A percentile compares a stretch with the other conserved stretches of the same genome.
These are phyloP conservation scores for Lydus trimaculatus DNA, from an alignment of 2,888 invertebrate species.

Conservation along the genomic window DNA sequence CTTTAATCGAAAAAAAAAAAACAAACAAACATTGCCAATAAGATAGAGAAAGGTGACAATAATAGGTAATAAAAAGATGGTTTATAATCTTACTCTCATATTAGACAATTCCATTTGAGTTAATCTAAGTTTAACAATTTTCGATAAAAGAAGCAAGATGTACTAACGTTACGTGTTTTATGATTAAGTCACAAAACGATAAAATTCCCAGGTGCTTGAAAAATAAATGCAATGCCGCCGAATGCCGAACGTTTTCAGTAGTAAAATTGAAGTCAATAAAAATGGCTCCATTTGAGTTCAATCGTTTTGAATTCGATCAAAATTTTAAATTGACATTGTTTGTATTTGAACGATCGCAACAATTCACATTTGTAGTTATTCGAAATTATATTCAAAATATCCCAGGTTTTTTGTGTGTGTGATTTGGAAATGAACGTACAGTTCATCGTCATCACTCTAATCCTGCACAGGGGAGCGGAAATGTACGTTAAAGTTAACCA, in stretches of 20 bases:
- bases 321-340: neutral
- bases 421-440: neutral
- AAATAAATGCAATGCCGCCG: neutral
- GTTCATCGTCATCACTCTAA: neutral
- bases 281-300: neutral
- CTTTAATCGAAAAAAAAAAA: neutral
- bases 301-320: neutral
- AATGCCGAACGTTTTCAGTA: neutral
- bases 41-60: neutral
- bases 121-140: neutral
- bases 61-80: neutral
- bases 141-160: too few relatives aligned
- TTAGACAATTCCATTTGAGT: neutral
- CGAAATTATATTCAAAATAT: neutral
- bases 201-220: neutral
- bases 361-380: neutral
- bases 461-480: neutral
- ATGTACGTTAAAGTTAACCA: slow-evolving; percentile 1
- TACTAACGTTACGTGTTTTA: neutral
- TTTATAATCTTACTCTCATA: neutral
- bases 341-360: neutral
- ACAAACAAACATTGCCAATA: neutral
- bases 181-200: neutral
- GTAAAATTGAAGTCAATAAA: neutral
- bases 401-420: neutral